Evolutionary conservation across 1,140 invertebrate species (phyloP).

Genomic region (Pantala flavescens): DNA sequence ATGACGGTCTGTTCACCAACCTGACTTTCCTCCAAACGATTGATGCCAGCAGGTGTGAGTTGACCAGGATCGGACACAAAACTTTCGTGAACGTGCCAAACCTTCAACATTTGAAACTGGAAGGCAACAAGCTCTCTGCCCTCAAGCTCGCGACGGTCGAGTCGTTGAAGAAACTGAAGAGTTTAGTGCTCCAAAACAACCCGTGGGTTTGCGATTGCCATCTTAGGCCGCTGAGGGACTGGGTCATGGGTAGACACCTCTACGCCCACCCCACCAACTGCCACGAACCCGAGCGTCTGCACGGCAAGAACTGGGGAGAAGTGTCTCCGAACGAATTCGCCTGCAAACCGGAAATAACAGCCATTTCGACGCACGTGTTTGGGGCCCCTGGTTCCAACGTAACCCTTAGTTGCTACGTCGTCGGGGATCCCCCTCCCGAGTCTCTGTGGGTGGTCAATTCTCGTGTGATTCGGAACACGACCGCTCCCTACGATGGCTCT

Average conservation of each 20-base stretch:
- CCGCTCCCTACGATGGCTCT: conserved; percentile 33
- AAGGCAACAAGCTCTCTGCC: conserved; percentile 54
- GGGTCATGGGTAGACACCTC: conserved; percentile 56
- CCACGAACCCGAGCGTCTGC: conserved; percentile 50
- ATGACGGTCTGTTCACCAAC: conserved; percentile 65
- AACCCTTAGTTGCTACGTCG: conserved; percentile 63
- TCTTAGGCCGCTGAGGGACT: conserved; percentile 65
- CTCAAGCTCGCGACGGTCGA: conserved; percentile 47
- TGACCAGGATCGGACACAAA: conserved; percentile 54
- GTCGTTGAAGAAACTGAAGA: conserved; percentile 51
- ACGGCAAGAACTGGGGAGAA: conserved; percentile 58
- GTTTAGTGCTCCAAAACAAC: conserved; percentile 66
- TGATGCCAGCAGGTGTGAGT: conserved; percentile 59
- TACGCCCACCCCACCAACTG: conserved; percentile 61
- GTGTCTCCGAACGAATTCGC: conserved; percentile 64
- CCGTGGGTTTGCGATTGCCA: conserved; percentile 83
- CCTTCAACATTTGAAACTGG: conserved; percentile 54
- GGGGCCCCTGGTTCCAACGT: conserved; percentile 49
- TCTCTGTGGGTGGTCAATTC: conserved; percentile 63
- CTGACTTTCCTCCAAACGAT: conserved; percentile 62
- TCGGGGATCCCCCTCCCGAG: conserved; percentile 62
- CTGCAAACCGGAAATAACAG: conserved; percentile 62
- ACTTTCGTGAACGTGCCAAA: conserved; percentile 59
- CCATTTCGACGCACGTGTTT: conserved; percentile 37
- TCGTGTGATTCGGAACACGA: conserved; percentile 45